Percentiles rank a stretch among this genome's conserved stretches.
Conservation (phyloP, 1,140 invertebrate genomes). For the Drosophila virilis region DNA sequence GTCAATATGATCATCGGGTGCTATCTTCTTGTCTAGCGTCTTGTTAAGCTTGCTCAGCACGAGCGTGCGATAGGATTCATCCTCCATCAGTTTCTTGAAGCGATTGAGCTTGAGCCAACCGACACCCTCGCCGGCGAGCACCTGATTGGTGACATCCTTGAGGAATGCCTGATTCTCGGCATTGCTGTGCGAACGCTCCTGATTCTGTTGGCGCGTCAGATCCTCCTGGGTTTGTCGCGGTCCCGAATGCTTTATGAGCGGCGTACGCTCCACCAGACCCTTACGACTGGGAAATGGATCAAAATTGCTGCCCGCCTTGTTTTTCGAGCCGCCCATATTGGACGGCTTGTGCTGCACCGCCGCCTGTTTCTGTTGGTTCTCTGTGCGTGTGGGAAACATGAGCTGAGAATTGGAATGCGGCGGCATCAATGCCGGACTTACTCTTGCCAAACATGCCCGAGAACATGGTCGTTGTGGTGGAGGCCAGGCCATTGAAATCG, state of each 20-base stretch:
- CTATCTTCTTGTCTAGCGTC: slow-evolving; percentile 96
- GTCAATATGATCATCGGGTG: slow-evolving; percentile 98
- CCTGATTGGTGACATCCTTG: slow-evolving; percentile 94
- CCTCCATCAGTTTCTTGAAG: slow-evolving; percentile 98
- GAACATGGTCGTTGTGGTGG: slow-evolving; percentile 95
- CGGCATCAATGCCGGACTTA: slow-evolving; percentile 43
- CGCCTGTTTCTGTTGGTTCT: slow-evolving; percentile 71
- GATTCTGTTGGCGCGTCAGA: slow-evolving; percentile 87
- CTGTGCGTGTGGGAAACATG: slow-evolving; percentile 13
- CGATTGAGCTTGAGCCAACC: slow-evolving; percentile 98
- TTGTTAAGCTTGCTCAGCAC: slow-evolving; percentile 97
- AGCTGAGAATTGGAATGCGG: too few relatives aligned
- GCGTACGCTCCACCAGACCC: slow-evolving; percentile 94
- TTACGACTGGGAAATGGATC: slow-evolving; percentile 93
- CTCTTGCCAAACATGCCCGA: slow-evolving; percentile 93
- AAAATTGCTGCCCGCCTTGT: slow-evolving; percentile 87
- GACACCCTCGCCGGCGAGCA: slow-evolving; percentile 97
- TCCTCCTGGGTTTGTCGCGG: slow-evolving; percentile 88
- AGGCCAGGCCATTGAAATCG: slow-evolving; percentile 94
- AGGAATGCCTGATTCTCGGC: slow-evolving; percentile 94
- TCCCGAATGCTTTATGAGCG: slow-evolving; percentile 93
- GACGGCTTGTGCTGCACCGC: slow-evolving; percentile 74
- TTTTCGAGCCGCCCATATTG: slow-evolving; percentile 78
- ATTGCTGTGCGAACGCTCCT: slow-evolving; percentile 90
- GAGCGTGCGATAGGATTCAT: slow-evolving; percentile 98